phyloP scores from a whole-genome alignment of 2,888 invertebrate genomes.

The Platycheirus rosarum region DNA sequence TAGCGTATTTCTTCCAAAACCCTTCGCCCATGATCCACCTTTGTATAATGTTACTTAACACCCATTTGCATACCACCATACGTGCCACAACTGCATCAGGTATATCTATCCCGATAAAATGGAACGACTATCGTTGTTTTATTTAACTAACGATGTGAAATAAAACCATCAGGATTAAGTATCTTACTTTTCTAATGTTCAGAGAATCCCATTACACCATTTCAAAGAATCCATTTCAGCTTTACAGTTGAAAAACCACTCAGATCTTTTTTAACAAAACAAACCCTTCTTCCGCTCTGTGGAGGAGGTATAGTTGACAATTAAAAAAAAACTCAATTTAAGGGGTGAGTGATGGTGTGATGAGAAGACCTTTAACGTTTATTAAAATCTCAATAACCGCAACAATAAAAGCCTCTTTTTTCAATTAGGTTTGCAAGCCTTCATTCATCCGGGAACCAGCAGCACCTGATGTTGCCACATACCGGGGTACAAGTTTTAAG shows the following conservation, averaged over 20 bases:
- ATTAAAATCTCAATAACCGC: constrained; percentile 66
- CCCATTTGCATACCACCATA: background rate
- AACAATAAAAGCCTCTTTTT: constrained; percentile 59
- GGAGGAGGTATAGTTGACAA: background rate
- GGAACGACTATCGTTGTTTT: background rate
- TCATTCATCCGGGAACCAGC: constrained; percentile 32
- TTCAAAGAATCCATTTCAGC: constrained; percentile 22
- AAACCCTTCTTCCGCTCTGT: background rate
- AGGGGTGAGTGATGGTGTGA: background rate
- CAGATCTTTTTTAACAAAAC: constrained; percentile 25
- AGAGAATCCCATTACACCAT: constrained; percentile 19
- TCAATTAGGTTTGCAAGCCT: constrained; percentile 70
- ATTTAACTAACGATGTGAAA: constrained; percentile 12
- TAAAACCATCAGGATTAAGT: background rate
- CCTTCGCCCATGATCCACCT: background rate
- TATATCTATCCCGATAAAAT: background rate
- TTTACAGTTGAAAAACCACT: constrained; percentile 24
- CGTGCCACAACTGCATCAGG: background rate
- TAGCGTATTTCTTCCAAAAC: background rate
- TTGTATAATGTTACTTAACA: background rate
- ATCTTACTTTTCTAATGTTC: constrained; percentile 1
- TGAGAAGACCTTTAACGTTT: constrained; percentile 52
- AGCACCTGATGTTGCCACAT: constrained; percentile 26
- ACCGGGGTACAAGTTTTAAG: constrained; percentile 35
- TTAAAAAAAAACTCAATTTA: background rate